Base-by-base conservation (phyloP, 2,888 invertebrate genomes). In the Phragmatobia fuliginosa region DNA sequence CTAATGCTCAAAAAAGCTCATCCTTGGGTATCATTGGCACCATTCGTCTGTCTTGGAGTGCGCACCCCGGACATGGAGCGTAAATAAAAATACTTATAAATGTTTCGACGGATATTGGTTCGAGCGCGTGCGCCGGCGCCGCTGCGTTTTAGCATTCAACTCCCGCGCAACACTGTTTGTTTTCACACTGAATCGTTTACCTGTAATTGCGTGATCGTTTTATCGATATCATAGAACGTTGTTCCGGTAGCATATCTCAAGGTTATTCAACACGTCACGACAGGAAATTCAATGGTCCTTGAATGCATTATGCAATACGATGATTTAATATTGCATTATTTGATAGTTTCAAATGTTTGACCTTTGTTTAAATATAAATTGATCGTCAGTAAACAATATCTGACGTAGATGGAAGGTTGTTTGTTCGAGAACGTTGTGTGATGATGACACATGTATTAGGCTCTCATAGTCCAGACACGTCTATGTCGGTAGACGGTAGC, bases 31-130 rank as follows among this genome's bases (percentile, higher is more conserved):
- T 82, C 74, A 68, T 72, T 76, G 73, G 70, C 75, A 67, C 79
- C 73, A 74, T 84, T 71, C 62, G 66, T 80, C 73, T 76, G 77
- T 82, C 83, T 70, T 72, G 77, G 64, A 64, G 66, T 25, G 5
- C 45, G 45, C 64, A 83, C 81, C 83, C 85, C 87, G 88, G 90
- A 87, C 87, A 88, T 87, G 85, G 85, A 85, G 77, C 84, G 87
- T 91, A 92, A 92, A 91, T 91, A 92, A 89, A 89, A 89, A 88
- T 90, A 56, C 45, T n/a, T 49, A 90, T 91, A 93, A 93, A 93
- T 91, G 86, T 90, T 90, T 91, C 89, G 88, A 87, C 91, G 90
- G 90, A 89, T 88, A 89, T 87, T 82, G 74, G 82, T 78, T 70
- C 76, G 64, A 85, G 90, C 91, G 86, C 93, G 93, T 91, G 92